phyloP scores from a whole-genome alignment of 2,797 vertebrate species.

The Odontamblyopus rebecca region DNA sequence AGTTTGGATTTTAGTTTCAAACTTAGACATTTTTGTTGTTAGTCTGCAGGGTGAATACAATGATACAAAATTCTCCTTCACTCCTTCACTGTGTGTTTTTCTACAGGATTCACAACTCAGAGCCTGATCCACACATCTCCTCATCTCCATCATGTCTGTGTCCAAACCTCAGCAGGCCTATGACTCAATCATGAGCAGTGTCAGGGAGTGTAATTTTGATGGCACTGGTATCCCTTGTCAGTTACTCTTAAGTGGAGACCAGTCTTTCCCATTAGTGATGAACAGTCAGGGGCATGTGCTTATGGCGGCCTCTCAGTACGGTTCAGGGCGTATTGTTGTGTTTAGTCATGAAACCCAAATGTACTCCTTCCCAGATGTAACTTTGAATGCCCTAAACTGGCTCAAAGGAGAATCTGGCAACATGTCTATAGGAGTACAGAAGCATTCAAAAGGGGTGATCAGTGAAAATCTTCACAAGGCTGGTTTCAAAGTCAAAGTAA shows the following conservation, averaged over 20 bases:
- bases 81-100: conserved; percentile 1
- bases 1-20: no score
- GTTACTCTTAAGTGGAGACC: not conserved
- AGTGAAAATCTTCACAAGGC: conserved; percentile 54
- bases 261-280: conserved; percentile 68
- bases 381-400: conserved; percentile 76
- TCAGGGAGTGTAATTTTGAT: not conserved
- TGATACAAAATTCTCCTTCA: not conserved
- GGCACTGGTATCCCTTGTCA: not conserved
- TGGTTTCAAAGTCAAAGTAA: conserved; percentile 47
- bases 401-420: conserved; percentile 62
- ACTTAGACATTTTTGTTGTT: no score
- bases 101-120: not conserved
- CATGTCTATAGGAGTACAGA: conserved; percentile 60
- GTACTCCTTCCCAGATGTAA: conserved; percentile 61
- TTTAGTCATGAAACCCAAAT: conserved; percentile 80
- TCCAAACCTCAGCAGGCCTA: not conserved
- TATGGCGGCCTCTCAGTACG: conserved; percentile 82
- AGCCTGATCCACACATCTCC: not conserved
- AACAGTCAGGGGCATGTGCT: conserved; percentile 74
- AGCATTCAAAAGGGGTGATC: conserved; percentile 29
- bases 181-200: not conserved
- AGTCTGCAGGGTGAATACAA: no score
- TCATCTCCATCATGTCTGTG: not conserved
- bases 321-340: conserved; percentile 79